Conservation (phyloP, 2,797 vertebrate genomes). For the Gymnodraco acuticeps region DNA sequence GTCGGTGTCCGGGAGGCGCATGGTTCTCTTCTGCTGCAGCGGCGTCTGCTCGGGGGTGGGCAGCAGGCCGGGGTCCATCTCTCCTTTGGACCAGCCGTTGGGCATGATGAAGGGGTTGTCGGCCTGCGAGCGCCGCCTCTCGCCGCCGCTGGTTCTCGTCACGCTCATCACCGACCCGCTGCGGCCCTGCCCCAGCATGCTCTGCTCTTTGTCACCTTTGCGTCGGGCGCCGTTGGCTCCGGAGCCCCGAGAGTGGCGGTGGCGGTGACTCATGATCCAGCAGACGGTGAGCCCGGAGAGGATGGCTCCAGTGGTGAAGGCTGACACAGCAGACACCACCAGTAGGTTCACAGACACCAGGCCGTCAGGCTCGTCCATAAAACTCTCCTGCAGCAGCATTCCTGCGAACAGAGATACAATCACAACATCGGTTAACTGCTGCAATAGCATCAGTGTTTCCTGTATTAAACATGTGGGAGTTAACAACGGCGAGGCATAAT, state of each 20-base stretch:
- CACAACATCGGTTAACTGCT: constrained; percentile 43
- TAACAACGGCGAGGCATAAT: constrained; percentile 51
- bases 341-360: constrained; percentile 95
- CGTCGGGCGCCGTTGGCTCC: constrained; percentile 83
- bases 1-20: constrained; percentile 83
- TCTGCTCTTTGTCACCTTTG: constrained; percentile 91
- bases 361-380: constrained; percentile 92
- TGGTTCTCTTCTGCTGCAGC: constrained; percentile 91
- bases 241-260: constrained; percentile 80
- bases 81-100: constrained; percentile 93
- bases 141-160: constrained; percentile 88
- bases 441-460: constrained; percentile 51
- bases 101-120: constrained; percentile 90
- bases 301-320: constrained; percentile 93
- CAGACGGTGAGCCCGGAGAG: constrained; percentile 95
- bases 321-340: constrained; percentile 94
- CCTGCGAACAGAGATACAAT: constrained; percentile 59
- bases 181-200: constrained; percentile 90
- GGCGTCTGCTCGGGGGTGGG: constrained; percentile 97
- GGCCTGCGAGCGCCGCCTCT: constrained; percentile 80
- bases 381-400: constrained; percentile 89
- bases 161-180: constrained; percentile 94
- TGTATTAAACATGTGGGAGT: constrained; percentile 63
- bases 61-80: constrained; percentile 91
- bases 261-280: constrained; percentile 96